Evolutionary conservation across 2,888 invertebrate genomes (phyloP).

Genomic region (Eulithis testata): DNA sequence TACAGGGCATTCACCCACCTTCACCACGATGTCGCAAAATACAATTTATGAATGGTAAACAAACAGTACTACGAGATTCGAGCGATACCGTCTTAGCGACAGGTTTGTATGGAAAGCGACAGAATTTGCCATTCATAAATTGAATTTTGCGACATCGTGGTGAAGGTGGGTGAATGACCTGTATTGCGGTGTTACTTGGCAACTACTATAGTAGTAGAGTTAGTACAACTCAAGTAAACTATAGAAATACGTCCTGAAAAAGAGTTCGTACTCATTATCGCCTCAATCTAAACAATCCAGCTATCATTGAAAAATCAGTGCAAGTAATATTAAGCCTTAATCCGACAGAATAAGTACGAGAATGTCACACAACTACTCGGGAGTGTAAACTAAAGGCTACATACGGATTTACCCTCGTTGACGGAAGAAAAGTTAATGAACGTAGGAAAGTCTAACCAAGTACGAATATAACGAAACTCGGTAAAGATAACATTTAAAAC

Average conservation of each 20-base stretch:
- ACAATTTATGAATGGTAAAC: too few relatives aligned
- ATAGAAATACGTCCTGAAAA: constrained; percentile 53
- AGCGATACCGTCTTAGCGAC: too few relatives aligned
- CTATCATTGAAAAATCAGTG: constrained; percentile 38
- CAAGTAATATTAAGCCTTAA: constrained; percentile 37
- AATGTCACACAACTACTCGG: constrained; percentile 29
- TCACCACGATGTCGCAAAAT: too few relatives aligned
- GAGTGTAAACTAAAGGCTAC: constrained; percentile 46
- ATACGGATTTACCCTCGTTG: constrained; percentile 61
- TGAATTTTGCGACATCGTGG: too few relatives aligned
- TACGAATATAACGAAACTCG: not conserved
- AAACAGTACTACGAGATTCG: too few relatives aligned
- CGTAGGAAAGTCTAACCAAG: constrained; percentile 57
- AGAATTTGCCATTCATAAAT: too few relatives aligned
- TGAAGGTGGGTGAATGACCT: too few relatives aligned
- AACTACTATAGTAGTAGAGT: too few relatives aligned
- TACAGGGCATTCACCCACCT: too few relatives aligned
- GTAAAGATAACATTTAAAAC: not conserved
- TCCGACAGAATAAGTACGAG: constrained; percentile 37
- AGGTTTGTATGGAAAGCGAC: too few relatives aligned
- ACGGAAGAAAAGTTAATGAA: constrained; percentile 65
- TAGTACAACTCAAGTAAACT: constrained; percentile 40
- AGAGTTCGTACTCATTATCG: constrained; percentile 56
- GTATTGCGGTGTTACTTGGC: too few relatives aligned
- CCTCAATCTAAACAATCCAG: constrained; percentile 57